phyloP scores from a whole-genome alignment of 2,888 invertebrate species.

The Theretra japonica region DNA sequence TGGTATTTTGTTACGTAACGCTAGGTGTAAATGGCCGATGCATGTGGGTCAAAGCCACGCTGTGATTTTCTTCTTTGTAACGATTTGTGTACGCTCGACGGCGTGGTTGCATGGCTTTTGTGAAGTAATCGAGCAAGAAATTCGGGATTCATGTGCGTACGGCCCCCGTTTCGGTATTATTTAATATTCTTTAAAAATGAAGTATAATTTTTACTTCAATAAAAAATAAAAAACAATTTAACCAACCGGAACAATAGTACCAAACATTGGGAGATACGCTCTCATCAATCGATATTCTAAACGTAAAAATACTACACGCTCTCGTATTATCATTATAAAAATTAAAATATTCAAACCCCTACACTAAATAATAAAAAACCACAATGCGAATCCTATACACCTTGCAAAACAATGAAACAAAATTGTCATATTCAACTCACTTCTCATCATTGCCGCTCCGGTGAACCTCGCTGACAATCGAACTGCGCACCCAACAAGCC shows the following conservation, averaged over 20 bases:
- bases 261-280: too few species aligned
- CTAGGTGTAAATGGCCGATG: slow-evolving; percentile 24
- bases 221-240: too few species aligned
- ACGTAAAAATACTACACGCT: too few species aligned
- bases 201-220: too few species aligned
- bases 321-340: too few species aligned
- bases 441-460: not conserved
- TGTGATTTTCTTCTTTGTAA: slow-evolving; percentile 1
- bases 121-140: not conserved
- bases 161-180: too few species aligned
- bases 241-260: too few species aligned
- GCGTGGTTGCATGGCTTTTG: not conserved
- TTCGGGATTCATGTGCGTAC: too few species aligned
- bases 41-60: slow-evolving; percentile 21
- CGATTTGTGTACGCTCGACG: not conserved
- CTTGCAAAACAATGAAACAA: not conserved
- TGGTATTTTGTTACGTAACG: slow-evolving; percentile 12
- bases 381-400: not conserved
- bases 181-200: too few species aligned
- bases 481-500: slow-evolving; percentile 6
- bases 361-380: not conserved
- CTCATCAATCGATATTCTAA: too few species aligned
- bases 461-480: slow-evolving; percentile 15
- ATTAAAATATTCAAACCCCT: too few species aligned
- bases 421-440: not conserved